Evolutionary conservation across 2,113 vertebrate species (phyloP).

Genomic region (Amazona vittata): DNA sequence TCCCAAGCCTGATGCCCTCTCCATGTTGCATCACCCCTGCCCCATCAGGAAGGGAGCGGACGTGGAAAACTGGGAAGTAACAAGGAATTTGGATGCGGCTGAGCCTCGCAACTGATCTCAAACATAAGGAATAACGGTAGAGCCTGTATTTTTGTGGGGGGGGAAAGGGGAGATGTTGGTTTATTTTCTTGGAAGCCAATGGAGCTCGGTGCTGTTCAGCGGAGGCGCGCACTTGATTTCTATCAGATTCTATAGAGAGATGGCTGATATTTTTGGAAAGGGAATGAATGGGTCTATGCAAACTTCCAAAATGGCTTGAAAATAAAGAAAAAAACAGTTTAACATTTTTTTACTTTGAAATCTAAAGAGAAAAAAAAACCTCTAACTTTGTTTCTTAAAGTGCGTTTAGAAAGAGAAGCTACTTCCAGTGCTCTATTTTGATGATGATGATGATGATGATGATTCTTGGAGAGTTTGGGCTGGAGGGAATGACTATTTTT

Average conservation of each 20-base stretch:
- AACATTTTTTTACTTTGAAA: constrained; percentile 77
- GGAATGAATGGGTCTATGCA: constrained; percentile 81
- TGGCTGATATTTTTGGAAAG: constrained; percentile 81
- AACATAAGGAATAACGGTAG: neutral
- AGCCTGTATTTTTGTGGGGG: constrained; percentile 66
- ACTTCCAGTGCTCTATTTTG: constrained; percentile 69
- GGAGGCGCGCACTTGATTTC: constrained; percentile 46
- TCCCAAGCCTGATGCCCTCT: neutral
- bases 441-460: neutral
- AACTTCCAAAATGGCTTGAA: constrained; percentile 73
- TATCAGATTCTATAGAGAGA: constrained; percentile 76
- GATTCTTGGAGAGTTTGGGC: constrained; percentile 64
- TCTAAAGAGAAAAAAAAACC: constrained; percentile 53
- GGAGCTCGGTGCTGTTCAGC: constrained; percentile 52
- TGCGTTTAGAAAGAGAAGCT: constrained; percentile 62
- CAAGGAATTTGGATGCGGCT: constrained; percentile 8
- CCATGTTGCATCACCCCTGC: neutral
- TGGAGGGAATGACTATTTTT: constrained; percentile 49
- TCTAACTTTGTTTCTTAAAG: constrained; percentile 64
- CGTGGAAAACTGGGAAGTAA: neutral
- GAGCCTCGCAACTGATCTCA: neutral
- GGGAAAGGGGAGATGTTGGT: constrained; percentile 42
- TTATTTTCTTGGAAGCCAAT: constrained; percentile 65
- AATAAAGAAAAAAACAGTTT: constrained; percentile 63
- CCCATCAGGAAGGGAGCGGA: accelerated